Evolutionary conservation across 2,113 vertebrate genomes (phyloP), one percentile per base, ranked within the genome.

Genomic region (Dunckerocampus dactyliophorus): DNA sequence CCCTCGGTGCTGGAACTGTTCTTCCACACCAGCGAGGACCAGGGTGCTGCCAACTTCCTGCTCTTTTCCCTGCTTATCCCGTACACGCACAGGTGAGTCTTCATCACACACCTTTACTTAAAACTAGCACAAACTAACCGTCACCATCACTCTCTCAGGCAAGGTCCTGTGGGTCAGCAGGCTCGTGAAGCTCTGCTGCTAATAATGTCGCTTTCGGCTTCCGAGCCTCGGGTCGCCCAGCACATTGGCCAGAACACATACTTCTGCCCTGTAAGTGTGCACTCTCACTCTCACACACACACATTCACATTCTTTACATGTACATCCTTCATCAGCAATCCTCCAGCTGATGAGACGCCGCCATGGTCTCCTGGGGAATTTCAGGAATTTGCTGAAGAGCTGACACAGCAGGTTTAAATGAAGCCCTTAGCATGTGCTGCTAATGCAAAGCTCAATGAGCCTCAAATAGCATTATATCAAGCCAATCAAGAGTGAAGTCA

Each of bases 61-160:
- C 92, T 99, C 67, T 99, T 98, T 86, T 98, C 95, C 34, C 89
- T 99, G 43, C 89, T 99, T 54, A 95, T 98, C 65, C 95, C 95
- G 0, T 98, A 95, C 76, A 96, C 94, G 51, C 95, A 96, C 76
- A 90, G 94, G 54, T 93, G 93, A 71, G 4, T 50, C 28, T 10
- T 28, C 7, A 24, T n/a, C 11, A n/a, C 20, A n/a, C 21, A 8
- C 10, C 1, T 12, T n/a, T 5, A 20, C 13, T 19, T 21, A 34
- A 14, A 20, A 5, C 3, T 4, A 42, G 6, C 8, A 17, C 43
- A n/a, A 16, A 6, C 21, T 46, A 21, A 31, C 20, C 3, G 15
- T 46, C 9, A 17, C 10, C 43, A 28, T 49, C n/a, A 7, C 54
- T 71, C 3, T 4, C 92, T 74, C 75, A 93, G 94, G 6, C 94